A percentile compares a stretch with the other conserved stretches of the same genome.
These are phyloP conservation scores for Strigamia crassipes DNA, from an alignment of 2,888 invertebrate species.

Conservation along the genomic window DNA sequence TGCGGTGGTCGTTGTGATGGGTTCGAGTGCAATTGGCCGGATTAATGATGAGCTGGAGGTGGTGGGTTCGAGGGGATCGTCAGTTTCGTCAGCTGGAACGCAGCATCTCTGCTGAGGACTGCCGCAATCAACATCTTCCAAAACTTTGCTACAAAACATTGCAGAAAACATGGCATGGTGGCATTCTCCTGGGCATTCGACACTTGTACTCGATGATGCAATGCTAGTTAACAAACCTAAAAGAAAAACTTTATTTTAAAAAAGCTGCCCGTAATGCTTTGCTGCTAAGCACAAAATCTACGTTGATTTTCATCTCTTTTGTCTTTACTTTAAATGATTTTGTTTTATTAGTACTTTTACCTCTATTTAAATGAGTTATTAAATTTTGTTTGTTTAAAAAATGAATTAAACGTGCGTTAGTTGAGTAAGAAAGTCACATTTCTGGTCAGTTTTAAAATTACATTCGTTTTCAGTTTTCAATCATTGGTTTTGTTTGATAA, in stretches of 20 bases:
- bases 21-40: neutral
- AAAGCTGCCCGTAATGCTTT: neutral
- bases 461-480: too few relatives aligned
- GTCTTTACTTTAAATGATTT: too few relatives aligned
- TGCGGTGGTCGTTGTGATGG: slow-evolving; percentile 1
- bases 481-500: too few relatives aligned
- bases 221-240: slow-evolving; percentile 81
- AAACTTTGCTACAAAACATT: slow-evolving; percentile 80
- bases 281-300: neutral
- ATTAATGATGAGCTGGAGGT: neutral
- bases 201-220: slow-evolving; percentile 78
- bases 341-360: too few relatives aligned
- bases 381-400: too few relatives aligned
- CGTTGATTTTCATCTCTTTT: too few relatives aligned
- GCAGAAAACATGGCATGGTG: slow-evolving; percentile 79
- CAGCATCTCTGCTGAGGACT: slow-evolving; percentile 53
- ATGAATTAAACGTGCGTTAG: too few relatives aligned
- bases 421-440: too few relatives aligned
- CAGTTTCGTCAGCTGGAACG: slow-evolving; percentile 47
- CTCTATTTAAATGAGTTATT: too few relatives aligned
- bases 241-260: slow-evolving; percentile 49
- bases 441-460: too few relatives aligned
- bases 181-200: slow-evolving; percentile 84
- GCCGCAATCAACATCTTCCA: slow-evolving; percentile 53
- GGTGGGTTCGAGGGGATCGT: slow-evolving; percentile 25